phyloP scores from a whole-genome alignment of 2,888 invertebrate species.

The Dryococelus australis region DNA sequence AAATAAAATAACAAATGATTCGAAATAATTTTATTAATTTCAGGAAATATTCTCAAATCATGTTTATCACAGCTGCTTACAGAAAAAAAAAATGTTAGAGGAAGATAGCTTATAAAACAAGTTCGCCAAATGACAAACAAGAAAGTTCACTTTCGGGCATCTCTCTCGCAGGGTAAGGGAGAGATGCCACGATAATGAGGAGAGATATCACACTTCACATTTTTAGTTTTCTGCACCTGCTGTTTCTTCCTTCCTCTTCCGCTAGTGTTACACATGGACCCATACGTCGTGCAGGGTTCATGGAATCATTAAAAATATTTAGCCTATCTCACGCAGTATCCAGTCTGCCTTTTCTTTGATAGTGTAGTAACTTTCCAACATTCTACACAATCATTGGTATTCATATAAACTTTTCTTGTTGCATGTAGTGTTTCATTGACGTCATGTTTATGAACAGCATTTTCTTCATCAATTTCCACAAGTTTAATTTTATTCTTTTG shows the following conservation, averaged over 20 bases:
- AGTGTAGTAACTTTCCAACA: slow-evolving; percentile 20
- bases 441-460: not conserved
- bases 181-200: not conserved
- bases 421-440: not conserved
- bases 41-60: not conserved
- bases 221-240: not conserved
- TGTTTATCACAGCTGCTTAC: not conserved
- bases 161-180: not conserved
- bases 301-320: not conserved
- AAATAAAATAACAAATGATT: not conserved
- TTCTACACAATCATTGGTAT: not conserved
- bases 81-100: not conserved
- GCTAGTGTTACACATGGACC: not conserved
- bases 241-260: not conserved
- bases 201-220: not conserved
- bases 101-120: not conserved
- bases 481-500: not conserved
- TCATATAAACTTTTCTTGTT: not conserved
- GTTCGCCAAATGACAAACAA: not conserved
- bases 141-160: not conserved
- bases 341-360: slow-evolving; percentile 12
- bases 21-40: not conserved
- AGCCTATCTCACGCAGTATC: not conserved
- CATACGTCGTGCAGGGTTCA: not conserved
- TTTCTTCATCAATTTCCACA: not conserved